phyloP scores from a whole-genome alignment of 2,797 vertebrate species.

The Pseudotriccus pelzelni region DNA sequence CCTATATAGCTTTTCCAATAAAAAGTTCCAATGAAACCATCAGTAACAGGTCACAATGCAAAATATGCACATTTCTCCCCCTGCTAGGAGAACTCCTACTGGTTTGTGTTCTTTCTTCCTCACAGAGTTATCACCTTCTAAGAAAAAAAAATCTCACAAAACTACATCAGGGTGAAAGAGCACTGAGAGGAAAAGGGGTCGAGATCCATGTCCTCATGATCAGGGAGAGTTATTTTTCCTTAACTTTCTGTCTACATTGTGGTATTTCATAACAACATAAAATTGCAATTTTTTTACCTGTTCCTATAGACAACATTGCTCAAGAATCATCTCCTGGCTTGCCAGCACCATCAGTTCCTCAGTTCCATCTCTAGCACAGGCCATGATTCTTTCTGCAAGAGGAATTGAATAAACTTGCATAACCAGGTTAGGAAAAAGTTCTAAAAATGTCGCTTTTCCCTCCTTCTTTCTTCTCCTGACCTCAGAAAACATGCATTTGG shows the following conservation, averaged over 20 bases:
- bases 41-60: background rate
- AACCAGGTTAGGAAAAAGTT: background rate
- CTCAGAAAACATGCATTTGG: background rate
- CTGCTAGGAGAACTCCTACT: background rate
- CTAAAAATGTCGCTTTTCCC: background rate
- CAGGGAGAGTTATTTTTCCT: background rate
- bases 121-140: background rate
- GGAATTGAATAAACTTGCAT: background rate
- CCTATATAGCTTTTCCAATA: background rate
- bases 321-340: background rate
- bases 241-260: background rate
- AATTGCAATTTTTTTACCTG: background rate
- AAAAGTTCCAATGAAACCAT: slow-evolving; percentile 22
- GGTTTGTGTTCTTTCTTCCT: background rate
- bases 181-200: background rate
- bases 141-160: background rate
- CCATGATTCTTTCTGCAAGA: background rate
- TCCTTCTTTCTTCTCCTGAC: background rate
- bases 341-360: background rate
- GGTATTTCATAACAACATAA: background rate
- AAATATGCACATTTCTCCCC: background rate
- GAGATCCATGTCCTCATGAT: background rate
- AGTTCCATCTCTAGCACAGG: background rate
- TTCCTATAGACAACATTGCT: background rate
- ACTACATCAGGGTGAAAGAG: background rate